Percentiles rank a stretch among this genome's conserved stretches.
Evolutionary conservation across 2,113 vertebrate genomes (phyloP).

Genomic region (Lichenostomus cassidix): DNA sequence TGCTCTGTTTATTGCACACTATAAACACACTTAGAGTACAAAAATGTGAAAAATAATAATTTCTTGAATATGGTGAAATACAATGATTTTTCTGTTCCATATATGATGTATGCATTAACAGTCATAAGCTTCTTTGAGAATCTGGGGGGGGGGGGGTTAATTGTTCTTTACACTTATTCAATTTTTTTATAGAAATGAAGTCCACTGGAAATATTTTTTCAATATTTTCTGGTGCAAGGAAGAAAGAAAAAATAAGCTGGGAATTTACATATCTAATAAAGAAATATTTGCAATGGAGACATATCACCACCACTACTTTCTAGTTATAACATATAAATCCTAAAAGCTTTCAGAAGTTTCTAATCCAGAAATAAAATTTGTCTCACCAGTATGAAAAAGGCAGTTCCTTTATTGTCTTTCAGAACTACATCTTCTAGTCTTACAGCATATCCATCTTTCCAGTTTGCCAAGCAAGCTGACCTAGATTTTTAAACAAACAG

Average conservation of each 20-base stretch:
- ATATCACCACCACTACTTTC: background rate
- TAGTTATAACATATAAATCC: background rate
- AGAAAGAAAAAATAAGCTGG: background rate
- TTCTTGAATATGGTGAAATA: background rate
- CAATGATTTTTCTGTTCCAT: background rate
- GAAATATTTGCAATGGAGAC: background rate
- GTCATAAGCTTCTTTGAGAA: background rate
- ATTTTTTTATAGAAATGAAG: background rate
- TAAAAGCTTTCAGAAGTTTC: background rate
- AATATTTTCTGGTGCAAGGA: background rate
- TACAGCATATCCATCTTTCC: background rate
- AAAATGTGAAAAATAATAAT: background rate
- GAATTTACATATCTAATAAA: background rate
- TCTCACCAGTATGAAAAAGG: background rate
- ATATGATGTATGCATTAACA: background rate
- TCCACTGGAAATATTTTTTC: background rate
- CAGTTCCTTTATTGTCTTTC: background rate
- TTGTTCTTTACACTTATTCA: background rate
- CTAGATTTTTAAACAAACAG: conserved; percentile 60
- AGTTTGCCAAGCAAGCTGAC: conserved; percentile 36
- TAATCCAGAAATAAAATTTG: background rate
- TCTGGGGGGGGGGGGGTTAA: too few relatives aligned
- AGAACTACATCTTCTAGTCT: background rate
- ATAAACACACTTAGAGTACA: background rate
- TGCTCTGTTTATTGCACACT: background rate